Evolutionary conservation across 2,888 invertebrate genomes (phyloP), one percentile per base, ranked within the genome.

Genomic region (Spodoptera exigua): DNA sequence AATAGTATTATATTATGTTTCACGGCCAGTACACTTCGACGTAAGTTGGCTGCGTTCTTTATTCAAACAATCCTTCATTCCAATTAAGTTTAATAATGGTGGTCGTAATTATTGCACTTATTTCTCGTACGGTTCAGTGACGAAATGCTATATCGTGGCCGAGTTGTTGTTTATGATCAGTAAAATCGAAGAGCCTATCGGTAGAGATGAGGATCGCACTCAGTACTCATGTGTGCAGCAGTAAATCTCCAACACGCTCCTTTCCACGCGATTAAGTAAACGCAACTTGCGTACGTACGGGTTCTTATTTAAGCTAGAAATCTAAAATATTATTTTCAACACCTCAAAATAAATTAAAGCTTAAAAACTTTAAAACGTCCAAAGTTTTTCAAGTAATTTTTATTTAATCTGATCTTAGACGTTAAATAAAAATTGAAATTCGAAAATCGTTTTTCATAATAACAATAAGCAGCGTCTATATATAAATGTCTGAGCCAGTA

Each of bases 81-180:
- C 90, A 92, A 92, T 92, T 91, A 92, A 88, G 81, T 85, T 84
- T 84, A 83, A 84, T 87, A 85, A 86, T 83, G 74, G 82, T 78
- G 75, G 78, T 82, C 79, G 82, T 84, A 89, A 89, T 90, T 86
- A 88, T 87, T 86, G 80, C 82, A 84, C 85, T 84, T 87, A 84
- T 87, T 85, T 82, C 82, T 82, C 78, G 76, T 81, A 90, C 86
- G 88, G 85, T 83, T 89, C 85, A 89, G 88, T 86, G 86, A 87
- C 70, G 77, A 76, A 73, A 80, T 69, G 66, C 70, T 76, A 69
- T 74, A 65, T 61, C 37, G 51, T 51, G 61, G 68, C 66, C 52
- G 41, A 51, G 45, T 51, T 13, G 43, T 59, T 61, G 37, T 71
- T 74, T 61, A 65, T 49, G 53, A 54, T 68, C 45, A 62, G 45